Evolutionary conservation across 1,140 invertebrate genomes (phyloP), one percentile per base, ranked within the genome.

Genomic region (Pomacea maculata): DNA sequence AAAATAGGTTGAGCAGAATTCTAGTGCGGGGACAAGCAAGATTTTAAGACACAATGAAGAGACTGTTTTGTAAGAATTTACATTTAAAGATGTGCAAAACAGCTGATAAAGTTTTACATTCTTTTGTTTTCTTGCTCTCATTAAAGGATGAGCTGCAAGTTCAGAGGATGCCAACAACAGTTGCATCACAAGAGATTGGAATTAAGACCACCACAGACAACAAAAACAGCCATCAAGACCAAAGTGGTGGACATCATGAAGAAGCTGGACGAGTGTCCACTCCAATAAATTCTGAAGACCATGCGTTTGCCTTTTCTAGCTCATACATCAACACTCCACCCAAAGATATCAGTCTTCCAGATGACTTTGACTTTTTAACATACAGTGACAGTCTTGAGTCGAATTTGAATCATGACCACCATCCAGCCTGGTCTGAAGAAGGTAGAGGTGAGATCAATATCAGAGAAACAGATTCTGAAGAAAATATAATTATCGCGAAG

Each of bases 321-420:
- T 57, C n/a, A 12, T 45, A 55, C 73, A 14, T 21, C 21, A n/a
- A 75, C 71, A 54, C 15, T n/a, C n/a, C 73, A 57, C 57, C 45
- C 14, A 52, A 55, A 34, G 29, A 52, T 45, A 52, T 45, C 34
- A 52, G 34, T 19, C n/a, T 72, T 8, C 34, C 71, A 19, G 71
- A 72, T 8, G 71, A 72, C 34, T 72, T 72, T 45, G 71, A 75
- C 73, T 57, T 61, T 9, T 57, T 61, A 10, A 54, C 73, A n/a
- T 75, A 75, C 17, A 57, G 45, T 19, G 52, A 54, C 4, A 57
- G 25, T 45, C 71, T 57, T 9, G 19, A 63, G 10, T 0, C 61
- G 0, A 57, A 15, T 12, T 19, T 9, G 29, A 45, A n/a, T 57
- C 34, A 8, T 29, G 19, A 15, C 9, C 8, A n/a, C 71, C 34